Percentiles rank a stretch among this genome's conserved stretches.
Evolutionary conservation across 2,888 invertebrate species (phyloP).

Genomic region (Tricholauxania praeusta): DNA sequence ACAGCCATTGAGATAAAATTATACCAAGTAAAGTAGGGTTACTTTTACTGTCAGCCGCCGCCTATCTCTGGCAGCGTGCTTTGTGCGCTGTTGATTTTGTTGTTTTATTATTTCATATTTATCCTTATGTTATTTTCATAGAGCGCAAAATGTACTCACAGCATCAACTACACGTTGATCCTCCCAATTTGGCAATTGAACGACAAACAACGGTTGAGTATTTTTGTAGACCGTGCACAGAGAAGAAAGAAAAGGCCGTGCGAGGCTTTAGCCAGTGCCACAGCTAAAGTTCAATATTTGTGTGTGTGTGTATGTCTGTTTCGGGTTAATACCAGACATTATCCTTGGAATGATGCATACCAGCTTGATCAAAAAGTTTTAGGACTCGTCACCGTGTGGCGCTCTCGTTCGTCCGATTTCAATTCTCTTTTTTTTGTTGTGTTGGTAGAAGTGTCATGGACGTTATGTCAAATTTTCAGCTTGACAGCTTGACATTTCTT

Average conservation of each 20-base stretch:
- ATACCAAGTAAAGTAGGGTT: no score
- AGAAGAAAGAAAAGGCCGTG: background rate
- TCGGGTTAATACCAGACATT: constrained; percentile 34
- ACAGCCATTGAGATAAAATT: background rate
- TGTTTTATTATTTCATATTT: constrained; percentile 31
- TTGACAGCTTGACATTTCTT: no score
- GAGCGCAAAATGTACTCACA: constrained; percentile 21
- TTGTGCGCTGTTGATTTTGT: background rate
- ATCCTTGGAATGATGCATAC: constrained; percentile 34
- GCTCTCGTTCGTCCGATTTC: no score
- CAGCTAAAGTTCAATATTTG: no score
- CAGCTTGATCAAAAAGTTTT: no score
- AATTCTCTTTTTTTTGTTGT: no score
- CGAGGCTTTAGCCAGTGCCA: no score
- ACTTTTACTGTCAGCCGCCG: no score
- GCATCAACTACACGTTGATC: background rate
- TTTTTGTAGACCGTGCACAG: background rate
- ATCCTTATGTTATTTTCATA: constrained; percentile 36
- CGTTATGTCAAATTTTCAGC: no score
- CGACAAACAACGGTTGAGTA: background rate
- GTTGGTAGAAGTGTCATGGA: no score
- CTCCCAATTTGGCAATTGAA: constrained; percentile 1
- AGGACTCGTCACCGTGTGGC: no score
- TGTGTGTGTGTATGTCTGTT: background rate
- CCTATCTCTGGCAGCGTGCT: no score